Evolutionary conservation across 2,797 vertebrate genomes (phyloP).

Genomic region (Syngnathus rostellatus): DNA sequence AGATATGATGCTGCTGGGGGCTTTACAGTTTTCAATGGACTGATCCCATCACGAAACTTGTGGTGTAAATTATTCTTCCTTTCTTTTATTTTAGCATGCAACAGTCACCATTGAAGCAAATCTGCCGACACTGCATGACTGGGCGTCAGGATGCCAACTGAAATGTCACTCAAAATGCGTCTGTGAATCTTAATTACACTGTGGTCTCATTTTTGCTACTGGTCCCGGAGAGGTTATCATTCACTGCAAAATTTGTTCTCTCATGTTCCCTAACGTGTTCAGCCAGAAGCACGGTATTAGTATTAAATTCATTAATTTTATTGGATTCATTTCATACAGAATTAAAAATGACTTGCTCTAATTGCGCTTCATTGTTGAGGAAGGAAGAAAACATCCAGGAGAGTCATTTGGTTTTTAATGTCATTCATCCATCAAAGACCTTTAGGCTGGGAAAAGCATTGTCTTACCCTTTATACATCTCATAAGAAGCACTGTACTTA

Average conservation of each 20-base stretch:
- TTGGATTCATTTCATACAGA: too few relatives aligned
- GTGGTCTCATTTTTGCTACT: background rate
- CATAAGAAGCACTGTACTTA: background rate
- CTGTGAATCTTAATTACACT: constrained; percentile 2
- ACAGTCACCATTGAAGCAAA: background rate
- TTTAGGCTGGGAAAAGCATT: constrained; percentile 39
- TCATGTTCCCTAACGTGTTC: too few relatives aligned
- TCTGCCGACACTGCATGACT: background rate
- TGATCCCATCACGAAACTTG: background rate
- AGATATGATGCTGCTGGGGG: background rate
- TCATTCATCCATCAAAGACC: constrained; percentile 5
- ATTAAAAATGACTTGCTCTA: background rate
- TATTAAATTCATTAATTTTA: too few relatives aligned
- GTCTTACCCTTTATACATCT: constrained; percentile 31
- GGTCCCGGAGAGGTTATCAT: background rate
- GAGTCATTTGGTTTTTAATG: background rate
- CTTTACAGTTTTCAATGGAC: background rate
- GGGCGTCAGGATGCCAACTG: background rate
- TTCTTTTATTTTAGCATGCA: background rate
- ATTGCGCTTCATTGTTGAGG: background rate
- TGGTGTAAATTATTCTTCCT: background rate
- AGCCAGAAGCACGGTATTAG: too few relatives aligned
- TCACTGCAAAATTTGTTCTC: too few relatives aligned
- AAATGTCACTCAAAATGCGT: constrained; percentile 3
- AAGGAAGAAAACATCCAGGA: background rate